phyloP scores from a whole-genome alignment of 2,797 vertebrate species.

The Holocentrus rufus region DNA sequence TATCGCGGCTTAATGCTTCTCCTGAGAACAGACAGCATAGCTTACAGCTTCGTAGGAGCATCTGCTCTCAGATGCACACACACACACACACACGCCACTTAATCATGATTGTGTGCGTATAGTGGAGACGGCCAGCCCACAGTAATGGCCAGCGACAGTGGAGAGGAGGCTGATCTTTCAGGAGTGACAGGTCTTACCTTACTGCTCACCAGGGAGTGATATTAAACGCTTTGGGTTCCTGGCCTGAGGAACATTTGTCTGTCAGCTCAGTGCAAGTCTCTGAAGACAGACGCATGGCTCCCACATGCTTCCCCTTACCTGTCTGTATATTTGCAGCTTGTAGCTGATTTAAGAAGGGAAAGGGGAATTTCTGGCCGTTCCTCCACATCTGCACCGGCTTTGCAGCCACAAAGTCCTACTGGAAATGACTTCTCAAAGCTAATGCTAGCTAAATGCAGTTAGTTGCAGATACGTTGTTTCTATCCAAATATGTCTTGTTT shows the following conservation, averaged over 20 bases:
- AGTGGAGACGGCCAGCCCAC: neutral
- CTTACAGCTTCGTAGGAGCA: constrained; percentile 26
- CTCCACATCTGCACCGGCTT: too few relatives aligned
- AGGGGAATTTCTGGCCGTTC: too few relatives aligned
- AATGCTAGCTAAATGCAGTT: too few relatives aligned
- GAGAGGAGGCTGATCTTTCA: constrained; percentile 21
- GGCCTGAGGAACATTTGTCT: neutral
- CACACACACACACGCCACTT: neutral
- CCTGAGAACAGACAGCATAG: neutral
- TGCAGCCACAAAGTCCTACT: too few relatives aligned
- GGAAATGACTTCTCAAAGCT: too few relatives aligned
- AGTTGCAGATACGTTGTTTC: too few relatives aligned
- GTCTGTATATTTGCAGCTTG: too few relatives aligned
- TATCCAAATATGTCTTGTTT: too few relatives aligned
- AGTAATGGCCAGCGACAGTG: neutral
- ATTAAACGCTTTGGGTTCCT: neutral
- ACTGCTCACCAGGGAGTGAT: neutral
- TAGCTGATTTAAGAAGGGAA: too few relatives aligned
- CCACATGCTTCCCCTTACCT: too few relatives aligned
- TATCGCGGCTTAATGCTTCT: constrained; percentile 25
- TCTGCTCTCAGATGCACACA: constrained; percentile 26
- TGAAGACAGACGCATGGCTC: too few relatives aligned
- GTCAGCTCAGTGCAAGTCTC: too few relatives aligned
- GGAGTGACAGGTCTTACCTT: constrained; percentile 12
- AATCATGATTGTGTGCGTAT: constrained; percentile 6